Conservation (phyloP, 2,113 vertebrate species). For the Synchiropus splendidus region DNA sequence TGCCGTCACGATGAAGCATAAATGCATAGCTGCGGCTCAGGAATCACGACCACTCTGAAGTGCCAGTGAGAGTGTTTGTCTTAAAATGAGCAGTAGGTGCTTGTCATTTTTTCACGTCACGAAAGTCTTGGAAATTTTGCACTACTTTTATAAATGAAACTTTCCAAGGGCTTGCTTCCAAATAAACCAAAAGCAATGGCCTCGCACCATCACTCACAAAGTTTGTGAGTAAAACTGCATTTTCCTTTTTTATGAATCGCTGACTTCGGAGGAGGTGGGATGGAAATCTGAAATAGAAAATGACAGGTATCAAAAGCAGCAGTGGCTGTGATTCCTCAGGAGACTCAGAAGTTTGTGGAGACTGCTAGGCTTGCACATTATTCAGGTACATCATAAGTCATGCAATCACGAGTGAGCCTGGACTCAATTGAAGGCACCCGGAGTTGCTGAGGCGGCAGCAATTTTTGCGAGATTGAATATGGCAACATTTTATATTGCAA, state of each 20-base stretch:
- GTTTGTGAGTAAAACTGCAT: slow-evolving; percentile 2
- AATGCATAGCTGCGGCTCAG: slow-evolving; percentile 53
- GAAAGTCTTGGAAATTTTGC: no score
- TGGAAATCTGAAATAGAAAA: slow-evolving; percentile 32
- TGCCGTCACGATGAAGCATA: slow-evolving; percentile 55
- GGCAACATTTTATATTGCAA: no score
- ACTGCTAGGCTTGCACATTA: slow-evolving; percentile 32
- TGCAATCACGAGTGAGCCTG: slow-evolving; percentile 23
- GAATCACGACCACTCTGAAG: slow-evolving; percentile 25
- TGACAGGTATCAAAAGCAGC: slow-evolving; percentile 40
- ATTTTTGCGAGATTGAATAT: slow-evolving; percentile 19
- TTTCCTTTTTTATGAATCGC: slow-evolving; percentile 27
- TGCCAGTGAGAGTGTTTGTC: no score
- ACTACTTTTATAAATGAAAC: no score
- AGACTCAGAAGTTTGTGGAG: slow-evolving; percentile 23
- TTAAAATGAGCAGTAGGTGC: no score
- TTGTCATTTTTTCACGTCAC: no score
- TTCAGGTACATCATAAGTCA: slow-evolving; percentile 17
- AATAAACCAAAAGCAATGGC: slow-evolving; percentile 4
- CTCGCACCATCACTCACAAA: slow-evolving; percentile 4
- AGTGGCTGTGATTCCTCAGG: slow-evolving; percentile 22
- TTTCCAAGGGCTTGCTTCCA: no score
- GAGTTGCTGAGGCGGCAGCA: slow-evolving; percentile 43
- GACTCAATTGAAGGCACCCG: slow-evolving; percentile 20
- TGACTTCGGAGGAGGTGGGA: slow-evolving; percentile 14